phyloP scores from a whole-genome alignment of 2,888 invertebrate species.

The Tachina lurida region DNA sequence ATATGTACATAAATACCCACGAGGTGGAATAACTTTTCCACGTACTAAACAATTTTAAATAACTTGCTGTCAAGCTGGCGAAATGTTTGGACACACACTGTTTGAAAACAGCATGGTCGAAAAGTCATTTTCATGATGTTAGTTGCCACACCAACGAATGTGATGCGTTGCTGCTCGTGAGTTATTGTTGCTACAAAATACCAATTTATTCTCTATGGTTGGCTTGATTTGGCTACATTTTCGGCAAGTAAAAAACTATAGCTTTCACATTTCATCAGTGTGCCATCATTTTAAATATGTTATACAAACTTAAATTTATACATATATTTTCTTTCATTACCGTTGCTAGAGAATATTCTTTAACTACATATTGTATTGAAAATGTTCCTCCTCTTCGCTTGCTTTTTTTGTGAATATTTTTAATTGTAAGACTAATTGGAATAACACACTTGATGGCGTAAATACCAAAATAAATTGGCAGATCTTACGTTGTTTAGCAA shows the following conservation, averaged over 20 bases:
- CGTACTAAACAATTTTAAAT: not conserved
- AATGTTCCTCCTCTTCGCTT: too few species aligned
- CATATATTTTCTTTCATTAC: too few species aligned
- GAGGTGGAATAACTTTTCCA: constrained; percentile 1
- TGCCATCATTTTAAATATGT: not conserved
- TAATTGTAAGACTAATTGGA: too few species aligned
- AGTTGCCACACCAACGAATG: not conserved
- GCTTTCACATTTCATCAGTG: not conserved
- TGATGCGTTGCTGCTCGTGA: not conserved
- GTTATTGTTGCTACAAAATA: not conserved
- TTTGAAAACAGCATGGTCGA: constrained; percentile 1
- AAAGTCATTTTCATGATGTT: not conserved
- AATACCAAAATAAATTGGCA: too few species aligned
- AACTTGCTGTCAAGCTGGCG: not conserved
- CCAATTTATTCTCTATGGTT: not conserved
- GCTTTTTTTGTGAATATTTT: too few species aligned
- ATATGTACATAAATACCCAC: not conserved
- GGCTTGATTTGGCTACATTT: not conserved
- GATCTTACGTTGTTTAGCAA: too few species aligned
- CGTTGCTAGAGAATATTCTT: too few species aligned
- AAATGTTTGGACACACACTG: not conserved
- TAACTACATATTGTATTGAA: too few species aligned
- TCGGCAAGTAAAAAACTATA: not conserved
- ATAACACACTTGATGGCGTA: too few species aligned
- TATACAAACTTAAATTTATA: not conserved